Conservation (phyloP, 2,888 invertebrate species). For the Xylota sylvarum region DNA sequence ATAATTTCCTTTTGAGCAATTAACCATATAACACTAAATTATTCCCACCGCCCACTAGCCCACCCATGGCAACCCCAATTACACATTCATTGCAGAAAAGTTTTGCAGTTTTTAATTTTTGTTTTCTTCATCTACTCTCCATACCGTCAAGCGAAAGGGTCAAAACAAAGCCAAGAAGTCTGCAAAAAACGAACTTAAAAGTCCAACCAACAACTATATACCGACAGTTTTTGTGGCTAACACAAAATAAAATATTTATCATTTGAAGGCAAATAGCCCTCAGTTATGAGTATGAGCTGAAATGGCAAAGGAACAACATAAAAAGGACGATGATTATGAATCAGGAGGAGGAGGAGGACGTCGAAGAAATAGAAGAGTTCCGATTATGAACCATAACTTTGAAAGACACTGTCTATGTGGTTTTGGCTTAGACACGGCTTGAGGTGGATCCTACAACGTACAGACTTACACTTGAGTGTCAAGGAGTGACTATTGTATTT, state of each 20-base stretch:
- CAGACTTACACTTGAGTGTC: background rate
- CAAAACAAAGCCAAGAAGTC: constrained; percentile 30
- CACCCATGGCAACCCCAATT: constrained; percentile 42
- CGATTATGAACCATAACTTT: background rate
- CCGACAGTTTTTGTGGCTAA: constrained; percentile 47
- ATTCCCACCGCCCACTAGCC: constrained; percentile 28
- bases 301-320: constrained; percentile 25
- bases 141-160: background rate
- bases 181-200: constrained; percentile 15
- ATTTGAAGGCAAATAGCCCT: constrained; percentile 51
- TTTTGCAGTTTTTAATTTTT: constrained; percentile 38
- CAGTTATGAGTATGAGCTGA: constrained; percentile 44
- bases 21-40: constrained; percentile 70
- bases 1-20: constrained; percentile 71
- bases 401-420: background rate
- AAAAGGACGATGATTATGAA: background rate
- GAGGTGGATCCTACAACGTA: background rate
- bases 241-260: constrained; percentile 67
- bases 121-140: background rate
- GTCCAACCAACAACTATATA: constrained; percentile 33
- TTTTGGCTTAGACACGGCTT: background rate
- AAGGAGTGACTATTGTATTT: background rate
- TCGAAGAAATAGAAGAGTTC: no score
- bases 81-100: constrained; percentile 69
- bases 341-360: background rate